Conservation (phyloP, 2,113 vertebrate species). For the Proteles cristata region DNA sequence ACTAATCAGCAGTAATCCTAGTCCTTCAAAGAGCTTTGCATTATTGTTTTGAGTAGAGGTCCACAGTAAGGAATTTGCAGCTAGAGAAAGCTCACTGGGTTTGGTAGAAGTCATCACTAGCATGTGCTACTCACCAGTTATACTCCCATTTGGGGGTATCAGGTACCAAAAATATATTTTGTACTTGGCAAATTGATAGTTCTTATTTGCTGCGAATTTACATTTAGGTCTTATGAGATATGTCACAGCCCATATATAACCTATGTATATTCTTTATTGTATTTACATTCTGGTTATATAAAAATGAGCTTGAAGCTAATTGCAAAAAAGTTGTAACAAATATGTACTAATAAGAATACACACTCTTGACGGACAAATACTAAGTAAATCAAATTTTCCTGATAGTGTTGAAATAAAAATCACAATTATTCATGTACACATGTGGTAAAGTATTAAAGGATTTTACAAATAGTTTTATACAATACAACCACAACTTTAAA, state of each 20-base stretch:
- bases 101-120: not conserved
- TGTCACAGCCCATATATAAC: not conserved
- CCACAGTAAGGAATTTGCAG: not conserved
- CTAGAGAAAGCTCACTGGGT: not conserved
- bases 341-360: not conserved
- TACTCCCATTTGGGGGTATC: not conserved
- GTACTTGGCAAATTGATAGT: not conserved
- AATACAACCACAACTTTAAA: conserved; percentile 37
- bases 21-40: not conserved
- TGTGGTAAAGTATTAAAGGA: conserved; percentile 22
- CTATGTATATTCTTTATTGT: conserved; percentile 25
- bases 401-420: conserved; percentile 33
- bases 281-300: not conserved
- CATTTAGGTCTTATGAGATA: not conserved
- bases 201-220: not conserved
- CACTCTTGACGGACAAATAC: not conserved
- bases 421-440: not conserved
- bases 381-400: conserved; percentile 50
- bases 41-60: not conserved
- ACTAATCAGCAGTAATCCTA: not conserved
- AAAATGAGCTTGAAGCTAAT: conserved; percentile 14
- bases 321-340: conserved; percentile 11
- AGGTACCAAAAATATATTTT: not conserved
- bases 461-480: conserved; percentile 62
- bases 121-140: not conserved